Evolutionary conservation across 2,888 invertebrate species (phyloP).

Genomic region (Oxytorus armatus): DNA sequence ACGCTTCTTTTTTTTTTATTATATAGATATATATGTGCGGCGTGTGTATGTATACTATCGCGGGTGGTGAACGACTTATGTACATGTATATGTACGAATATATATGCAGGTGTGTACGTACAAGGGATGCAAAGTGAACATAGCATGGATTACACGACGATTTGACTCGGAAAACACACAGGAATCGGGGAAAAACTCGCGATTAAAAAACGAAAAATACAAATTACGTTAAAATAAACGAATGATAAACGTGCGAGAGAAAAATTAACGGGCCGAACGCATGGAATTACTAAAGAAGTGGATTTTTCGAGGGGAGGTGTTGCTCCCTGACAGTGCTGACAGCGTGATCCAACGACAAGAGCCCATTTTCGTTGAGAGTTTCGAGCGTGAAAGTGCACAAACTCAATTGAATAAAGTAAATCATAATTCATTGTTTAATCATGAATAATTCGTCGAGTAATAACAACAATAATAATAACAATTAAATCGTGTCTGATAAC

Average conservation of each 20-base stretch:
- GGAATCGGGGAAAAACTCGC: slow-evolving; percentile 1
- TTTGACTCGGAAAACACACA: slow-evolving; percentile 60
- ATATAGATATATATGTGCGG: background rate
- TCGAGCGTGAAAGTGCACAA: slow-evolving; percentile 24
- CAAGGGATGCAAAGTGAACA: slow-evolving; percentile 22
- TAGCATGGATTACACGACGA: slow-evolving; percentile 70
- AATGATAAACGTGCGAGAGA: background rate
- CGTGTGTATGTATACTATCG: slow-evolving; percentile 19
- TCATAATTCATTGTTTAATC: background rate
- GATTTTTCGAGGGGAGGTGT: slow-evolving; percentile 76
- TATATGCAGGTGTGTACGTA: background rate
- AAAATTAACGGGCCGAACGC: slow-evolving; percentile 64
- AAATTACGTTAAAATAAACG: background rate
- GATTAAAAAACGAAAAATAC: too few relatives aligned
- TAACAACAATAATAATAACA: background rate
- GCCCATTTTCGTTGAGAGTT: background rate
- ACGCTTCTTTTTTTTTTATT: slow-evolving; percentile 22
- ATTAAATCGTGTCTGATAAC: background rate
- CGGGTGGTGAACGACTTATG: slow-evolving; percentile 22
- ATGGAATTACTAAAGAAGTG: slow-evolving; percentile 78
- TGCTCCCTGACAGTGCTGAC: slow-evolving; percentile 75
- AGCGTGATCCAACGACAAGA: slow-evolving; percentile 34
- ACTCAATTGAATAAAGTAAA: slow-evolving; percentile 7
- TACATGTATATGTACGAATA: background rate
- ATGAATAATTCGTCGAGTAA: background rate